Conservation (phyloP, 2,797 vertebrate genomes). For the Phoebastria nigripes region DNA sequence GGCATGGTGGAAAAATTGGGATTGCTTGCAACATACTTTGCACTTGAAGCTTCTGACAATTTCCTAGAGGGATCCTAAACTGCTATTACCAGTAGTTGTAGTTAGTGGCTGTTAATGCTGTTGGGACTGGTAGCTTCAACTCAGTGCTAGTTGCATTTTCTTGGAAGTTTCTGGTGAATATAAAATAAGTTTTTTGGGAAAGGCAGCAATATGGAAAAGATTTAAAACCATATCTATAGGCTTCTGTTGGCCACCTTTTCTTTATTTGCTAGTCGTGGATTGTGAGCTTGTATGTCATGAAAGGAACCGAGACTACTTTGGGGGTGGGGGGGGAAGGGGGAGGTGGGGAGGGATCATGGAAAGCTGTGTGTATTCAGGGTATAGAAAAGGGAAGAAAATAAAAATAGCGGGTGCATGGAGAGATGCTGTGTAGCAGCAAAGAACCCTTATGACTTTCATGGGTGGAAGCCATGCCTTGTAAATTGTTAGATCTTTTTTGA, state of each 20-base stretch:
- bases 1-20: neutral
- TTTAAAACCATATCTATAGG: fast-evolving
- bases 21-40: neutral
- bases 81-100: fast-evolving
- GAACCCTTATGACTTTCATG: neutral
- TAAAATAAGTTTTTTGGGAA: neutral
- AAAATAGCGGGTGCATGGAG: neutral
- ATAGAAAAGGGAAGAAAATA: neutral
- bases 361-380: neutral
- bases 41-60: neutral
- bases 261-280: neutral
- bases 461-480: neutral
- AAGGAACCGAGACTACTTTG: neutral
- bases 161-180: neutral
- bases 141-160: neutral
- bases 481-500: neutral
- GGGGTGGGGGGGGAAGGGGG: neutral
- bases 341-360: neutral
- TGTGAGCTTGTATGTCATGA: neutral
- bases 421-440: neutral
- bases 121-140: neutral
- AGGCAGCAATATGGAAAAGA: neutral
- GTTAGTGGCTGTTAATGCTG: neutral
- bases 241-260: neutral
- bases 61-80: neutral